Base-by-base conservation (phyloP, 30 jellyfish, hydroid and myxozoan species). In the Aurelia sp. region DNA sequence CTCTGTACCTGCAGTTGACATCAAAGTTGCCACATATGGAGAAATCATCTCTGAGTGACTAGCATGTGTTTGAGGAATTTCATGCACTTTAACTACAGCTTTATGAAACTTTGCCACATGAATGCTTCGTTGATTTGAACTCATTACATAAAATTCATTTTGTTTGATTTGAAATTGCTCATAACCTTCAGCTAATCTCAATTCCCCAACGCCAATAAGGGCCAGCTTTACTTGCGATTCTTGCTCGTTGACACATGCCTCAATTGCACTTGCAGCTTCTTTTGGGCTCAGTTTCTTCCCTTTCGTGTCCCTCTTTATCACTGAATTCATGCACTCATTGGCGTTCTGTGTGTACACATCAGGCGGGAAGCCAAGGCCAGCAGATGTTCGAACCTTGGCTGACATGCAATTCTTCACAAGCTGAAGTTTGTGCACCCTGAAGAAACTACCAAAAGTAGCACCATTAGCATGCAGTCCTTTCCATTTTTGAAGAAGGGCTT, bases 301-400 rank as follows among this genome's bases (percentile, higher is more conserved):
- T 40, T 50, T 72, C 68, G 10, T 22, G 44, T 72, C 68, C 16
- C 59, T 9, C 84, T 72, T 72, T 44, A 50, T 72, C 15, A 47
- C 44, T 17, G 67, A 31, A 40, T 72, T 40, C 15, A 22, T 66
- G 24, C 84, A 72, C 51, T 72, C 84, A 2, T 59, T 72, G 3
- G 84, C 84, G 57, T 72, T 72, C 19, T 72, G 84, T 47, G 84
- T 72, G 69, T 72, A 44, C 50, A 72, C 84, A 44, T 72, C 48
- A 15, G 68, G 84, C 17, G 84, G 84, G 13, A 5, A 72, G 12
- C 84, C 84, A 27, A 72, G 30, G 19, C 67, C 67, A 13, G 67
- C 67, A 57, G 67, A 13, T 16, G 67, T 57, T 16, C 67, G 67
- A 57, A 57, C 67, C 22, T 30, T 64, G 19, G 76, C 50, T 2